These are phyloP conservation scores for Poecilobothrus nobilitatus DNA, from an alignment of 2,888 invertebrate species.

Conservation along the genomic window DNA sequence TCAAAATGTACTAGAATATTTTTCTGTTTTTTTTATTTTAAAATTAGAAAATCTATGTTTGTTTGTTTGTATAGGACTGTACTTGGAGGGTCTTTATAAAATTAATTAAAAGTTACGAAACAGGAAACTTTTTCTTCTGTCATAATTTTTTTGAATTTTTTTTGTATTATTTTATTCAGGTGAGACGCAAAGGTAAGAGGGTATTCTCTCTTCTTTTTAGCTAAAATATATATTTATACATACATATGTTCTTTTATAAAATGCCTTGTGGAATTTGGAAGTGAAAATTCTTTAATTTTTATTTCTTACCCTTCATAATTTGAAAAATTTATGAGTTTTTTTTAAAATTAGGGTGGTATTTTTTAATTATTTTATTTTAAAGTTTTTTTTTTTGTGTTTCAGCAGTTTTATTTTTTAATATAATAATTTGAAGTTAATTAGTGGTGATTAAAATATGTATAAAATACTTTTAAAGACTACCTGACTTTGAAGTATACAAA, in stretches of 20 bases:
- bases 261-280: not conserved
- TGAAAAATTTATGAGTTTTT: conserved; percentile 4
- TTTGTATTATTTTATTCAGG: not conserved
- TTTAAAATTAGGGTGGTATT: not conserved
- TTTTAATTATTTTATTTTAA: not conserved
- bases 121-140: not conserved
- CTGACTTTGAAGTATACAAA: no score
- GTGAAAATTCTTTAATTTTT: not conserved
- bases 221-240: not conserved
- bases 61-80: not conserved
- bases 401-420: not conserved
- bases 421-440: not conserved
- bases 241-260: not conserved
- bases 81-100: not conserved
- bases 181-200: not conserved
- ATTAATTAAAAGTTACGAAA: conserved; percentile 4
- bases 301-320: not conserved
- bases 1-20: no score
- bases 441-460: not conserved
- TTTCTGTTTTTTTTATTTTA: no score
- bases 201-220: not conserved
- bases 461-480: not conserved
- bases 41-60: not conserved
- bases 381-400: not conserved
- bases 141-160: no score